Conservation (phyloP, 2,113 vertebrate species). For the Corythaixoides concolor region DNA sequence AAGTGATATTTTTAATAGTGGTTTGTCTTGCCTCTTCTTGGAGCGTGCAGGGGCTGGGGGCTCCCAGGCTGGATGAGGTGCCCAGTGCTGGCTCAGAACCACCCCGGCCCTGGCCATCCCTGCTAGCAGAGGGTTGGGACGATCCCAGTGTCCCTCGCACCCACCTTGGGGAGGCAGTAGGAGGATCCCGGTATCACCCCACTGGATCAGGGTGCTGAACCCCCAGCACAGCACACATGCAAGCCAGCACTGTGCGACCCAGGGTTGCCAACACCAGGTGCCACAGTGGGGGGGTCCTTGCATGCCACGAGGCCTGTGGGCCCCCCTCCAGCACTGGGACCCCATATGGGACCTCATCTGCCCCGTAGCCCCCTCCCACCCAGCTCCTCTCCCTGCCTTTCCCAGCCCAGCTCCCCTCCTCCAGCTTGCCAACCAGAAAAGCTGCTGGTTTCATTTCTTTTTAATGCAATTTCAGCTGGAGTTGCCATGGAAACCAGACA, state of each 20-base stretch:
- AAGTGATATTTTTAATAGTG: slow-evolving; percentile 70
- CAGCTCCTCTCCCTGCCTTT: not conserved
- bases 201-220: not conserved
- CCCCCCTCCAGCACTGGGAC: not conserved
- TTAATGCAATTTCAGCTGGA: slow-evolving; percentile 59
- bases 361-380: not conserved
- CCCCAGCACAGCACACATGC: not conserved
- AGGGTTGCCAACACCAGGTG: not conserved
- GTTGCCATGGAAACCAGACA: slow-evolving; percentile 58
- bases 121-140: not conserved
- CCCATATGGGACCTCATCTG: not conserved
- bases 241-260: not conserved
- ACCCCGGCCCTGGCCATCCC: not conserved
- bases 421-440: slow-evolving; percentile 38
- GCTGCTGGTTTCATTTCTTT: slow-evolving; percentile 60
- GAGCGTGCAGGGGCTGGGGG: accelerated
- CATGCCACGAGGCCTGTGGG: not conserved
- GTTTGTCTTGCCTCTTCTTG: slow-evolving; percentile 17
- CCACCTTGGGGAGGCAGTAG: not conserved
- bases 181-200: not conserved
- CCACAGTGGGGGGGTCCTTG: accelerated
- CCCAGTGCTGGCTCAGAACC: not conserved
- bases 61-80: not conserved
- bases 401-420: not conserved
- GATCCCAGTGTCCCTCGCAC: not conserved